These are phyloP conservation scores for Andrena cerasifolii DNA, from an alignment of 1,140 invertebrate genomes.

Conservation along the genomic window DNA sequence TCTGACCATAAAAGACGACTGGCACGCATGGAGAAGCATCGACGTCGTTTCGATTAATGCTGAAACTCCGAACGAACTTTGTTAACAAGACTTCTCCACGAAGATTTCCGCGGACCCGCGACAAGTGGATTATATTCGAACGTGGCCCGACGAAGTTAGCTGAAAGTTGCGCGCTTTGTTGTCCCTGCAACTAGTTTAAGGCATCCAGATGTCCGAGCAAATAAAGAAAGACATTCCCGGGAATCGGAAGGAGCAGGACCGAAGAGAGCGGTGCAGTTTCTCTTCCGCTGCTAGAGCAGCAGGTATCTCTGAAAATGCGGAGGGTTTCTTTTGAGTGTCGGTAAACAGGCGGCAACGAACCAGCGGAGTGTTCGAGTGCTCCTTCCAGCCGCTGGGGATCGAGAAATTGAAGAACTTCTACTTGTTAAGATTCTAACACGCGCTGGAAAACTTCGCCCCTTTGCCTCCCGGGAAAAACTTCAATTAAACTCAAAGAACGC, in stretches of 20 bases:
- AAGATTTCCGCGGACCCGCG: conserved; percentile 52
- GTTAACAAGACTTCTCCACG: conserved; percentile 46
- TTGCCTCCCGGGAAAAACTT: conserved; percentile 48
- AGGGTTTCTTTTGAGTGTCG: conserved; percentile 6
- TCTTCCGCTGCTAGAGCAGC: neutral
- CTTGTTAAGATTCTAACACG: conserved; percentile 60
- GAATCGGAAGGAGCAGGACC: conserved; percentile 21
- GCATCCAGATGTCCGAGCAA: conserved; percentile 49
- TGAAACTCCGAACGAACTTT: conserved; percentile 51
- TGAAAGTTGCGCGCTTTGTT: conserved; percentile 58
- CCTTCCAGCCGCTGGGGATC: conserved; percentile 19
- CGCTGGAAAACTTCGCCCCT: conserved; percentile 37
- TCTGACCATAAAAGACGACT: conserved; percentile 17
- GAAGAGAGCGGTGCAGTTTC: neutral
- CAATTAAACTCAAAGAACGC: conserved; percentile 44
- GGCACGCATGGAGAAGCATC: conserved; percentile 21
- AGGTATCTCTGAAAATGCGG: conserved; percentile 1
- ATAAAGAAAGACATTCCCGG: conserved; percentile 51
- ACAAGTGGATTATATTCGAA: conserved; percentile 64
- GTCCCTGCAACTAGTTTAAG: conserved; percentile 45
- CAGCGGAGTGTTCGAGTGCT: conserved; percentile 22
- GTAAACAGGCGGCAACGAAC: conserved; percentile 38
- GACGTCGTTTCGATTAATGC: conserved; percentile 31
- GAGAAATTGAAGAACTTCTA: conserved; percentile 54
- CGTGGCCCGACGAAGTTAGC: conserved; percentile 51